phyloP scores from a whole-genome alignment of 2,797 vertebrate genomes.

The Erpetoichthys calabaricus region DNA sequence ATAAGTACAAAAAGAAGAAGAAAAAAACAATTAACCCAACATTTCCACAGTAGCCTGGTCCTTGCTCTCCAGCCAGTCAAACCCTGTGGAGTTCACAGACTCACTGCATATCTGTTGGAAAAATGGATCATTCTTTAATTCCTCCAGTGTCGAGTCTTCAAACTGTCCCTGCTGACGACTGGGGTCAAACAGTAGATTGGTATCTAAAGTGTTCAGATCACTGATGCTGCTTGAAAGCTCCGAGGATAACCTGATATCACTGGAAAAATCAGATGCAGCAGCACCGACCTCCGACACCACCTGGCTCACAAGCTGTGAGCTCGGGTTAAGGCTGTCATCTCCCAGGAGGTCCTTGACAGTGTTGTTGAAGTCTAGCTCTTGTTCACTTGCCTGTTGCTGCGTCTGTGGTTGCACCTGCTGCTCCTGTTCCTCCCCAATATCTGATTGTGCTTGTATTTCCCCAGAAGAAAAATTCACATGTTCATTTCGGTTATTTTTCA shows the following conservation, averaged over 20 bases:
- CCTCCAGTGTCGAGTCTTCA: conserved; percentile 74
- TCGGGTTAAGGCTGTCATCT: conserved; percentile 58
- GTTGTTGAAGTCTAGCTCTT: conserved; percentile 72
- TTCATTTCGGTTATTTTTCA: conserved; percentile 67
- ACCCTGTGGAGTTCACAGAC: conserved; percentile 71
- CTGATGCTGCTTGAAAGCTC: conserved; percentile 90
- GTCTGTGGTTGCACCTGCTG: conserved; percentile 29
- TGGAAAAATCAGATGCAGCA: conserved; percentile 65
- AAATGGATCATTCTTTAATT: conserved; percentile 82
- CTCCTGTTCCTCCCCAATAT: conserved; percentile 59
- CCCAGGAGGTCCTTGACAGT: conserved; percentile 77
- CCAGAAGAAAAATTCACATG: conserved; percentile 64
- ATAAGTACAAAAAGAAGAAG: conserved; percentile 35
- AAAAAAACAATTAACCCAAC: conserved; percentile 75
- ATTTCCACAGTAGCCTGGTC: conserved; percentile 96
- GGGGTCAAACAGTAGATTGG: conserved; percentile 92
- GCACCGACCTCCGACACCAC: conserved; percentile 63
- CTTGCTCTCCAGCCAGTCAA: conserved; percentile 97
- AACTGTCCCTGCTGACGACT: conserved; percentile 83
- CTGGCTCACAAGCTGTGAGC: conserved; percentile 67
- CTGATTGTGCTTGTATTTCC: conserved; percentile 71
- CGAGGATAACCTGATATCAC: conserved; percentile 79
- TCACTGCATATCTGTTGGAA: conserved; percentile 93
- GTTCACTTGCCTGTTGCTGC: conserved; percentile 32
- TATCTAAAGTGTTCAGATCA: conserved; percentile 85